These are phyloP conservation scores for Aplodontia rufa DNA, from an alignment of 2,113 vertebrate species.

Conservation along the genomic window DNA sequence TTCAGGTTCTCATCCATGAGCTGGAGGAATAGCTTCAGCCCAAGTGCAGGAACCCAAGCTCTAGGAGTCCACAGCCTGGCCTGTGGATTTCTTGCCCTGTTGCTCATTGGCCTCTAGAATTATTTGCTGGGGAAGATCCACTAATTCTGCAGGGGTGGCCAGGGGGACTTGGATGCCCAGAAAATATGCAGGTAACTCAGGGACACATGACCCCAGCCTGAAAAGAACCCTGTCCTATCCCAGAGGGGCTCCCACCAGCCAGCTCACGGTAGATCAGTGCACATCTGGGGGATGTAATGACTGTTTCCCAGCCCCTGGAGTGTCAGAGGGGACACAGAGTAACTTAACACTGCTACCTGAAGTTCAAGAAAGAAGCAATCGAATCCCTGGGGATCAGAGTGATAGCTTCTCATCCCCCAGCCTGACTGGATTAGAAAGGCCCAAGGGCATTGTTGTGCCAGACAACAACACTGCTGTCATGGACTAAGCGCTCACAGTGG, in stretches of 20 bases:
- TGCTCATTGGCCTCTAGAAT: too few relatives aligned
- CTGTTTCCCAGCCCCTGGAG: not conserved
- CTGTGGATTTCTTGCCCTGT: not conserved
- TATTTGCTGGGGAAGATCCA: not conserved
- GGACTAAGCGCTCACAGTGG: fast-evolving
- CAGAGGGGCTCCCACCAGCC: fast-evolving
- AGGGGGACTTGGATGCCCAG: not conserved
- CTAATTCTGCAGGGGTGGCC: not conserved
- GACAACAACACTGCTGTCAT: fast-evolving
- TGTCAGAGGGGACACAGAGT: not conserved
- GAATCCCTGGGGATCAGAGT: not conserved
- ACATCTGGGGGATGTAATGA: not conserved
- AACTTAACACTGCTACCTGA: not conserved
- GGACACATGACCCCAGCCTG: not conserved
- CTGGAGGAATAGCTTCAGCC: not conserved
- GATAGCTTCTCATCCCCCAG: not conserved
- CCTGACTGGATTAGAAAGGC: not conserved
- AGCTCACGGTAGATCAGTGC: not conserved
- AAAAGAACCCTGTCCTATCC: not conserved
- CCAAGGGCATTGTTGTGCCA: not conserved
- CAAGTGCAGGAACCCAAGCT: not conserved
- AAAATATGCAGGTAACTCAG: not conserved
- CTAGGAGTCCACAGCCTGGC: not conserved
- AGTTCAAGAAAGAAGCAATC: not conserved
- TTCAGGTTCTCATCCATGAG: not conserved